Evolutionary conservation across 1,140 invertebrate genomes (phyloP).

Genomic region (Camponotus pennsylvanicus): DNA sequence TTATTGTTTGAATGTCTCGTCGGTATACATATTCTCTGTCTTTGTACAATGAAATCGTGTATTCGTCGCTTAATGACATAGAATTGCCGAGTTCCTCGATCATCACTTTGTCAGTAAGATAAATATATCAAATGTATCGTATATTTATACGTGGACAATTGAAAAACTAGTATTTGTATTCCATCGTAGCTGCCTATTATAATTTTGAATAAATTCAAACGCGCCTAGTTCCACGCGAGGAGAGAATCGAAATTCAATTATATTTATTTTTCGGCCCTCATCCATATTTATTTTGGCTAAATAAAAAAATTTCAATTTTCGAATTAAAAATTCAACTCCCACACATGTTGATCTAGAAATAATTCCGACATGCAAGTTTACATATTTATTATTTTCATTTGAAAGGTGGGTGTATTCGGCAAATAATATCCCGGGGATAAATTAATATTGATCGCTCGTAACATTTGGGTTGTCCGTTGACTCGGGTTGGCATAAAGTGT

Average conservation of each 20-base stretch:
- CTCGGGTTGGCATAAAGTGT: slow-evolving; percentile 38
- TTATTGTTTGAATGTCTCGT: slow-evolving; percentile 69
- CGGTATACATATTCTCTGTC: slow-evolving; percentile 20
- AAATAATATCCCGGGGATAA: neutral
- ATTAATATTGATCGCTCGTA: neutral
- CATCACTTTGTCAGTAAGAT: slow-evolving; percentile 53
- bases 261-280: neutral
- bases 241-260: neutral
- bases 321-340: neutral
- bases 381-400: slow-evolving; percentile 2
- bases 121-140: slow-evolving; percentile 4
- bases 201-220: neutral
- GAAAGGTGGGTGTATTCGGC: neutral
- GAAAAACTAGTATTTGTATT: neutral
- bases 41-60: slow-evolving; percentile 40
- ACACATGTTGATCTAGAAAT: neutral
- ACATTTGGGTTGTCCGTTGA: neutral
- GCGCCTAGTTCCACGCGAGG: too few relatives aligned
- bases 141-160: slow-evolving; percentile 1
- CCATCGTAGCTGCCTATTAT: too few relatives aligned
- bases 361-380: neutral
- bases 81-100: slow-evolving; percentile 38
- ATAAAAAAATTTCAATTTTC: neutral
- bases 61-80: slow-evolving; percentile 29
- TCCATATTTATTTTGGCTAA: neutral